phyloP scores from a whole-genome alignment of 2,797 vertebrate species.

The Anguilla marmorata region DNA sequence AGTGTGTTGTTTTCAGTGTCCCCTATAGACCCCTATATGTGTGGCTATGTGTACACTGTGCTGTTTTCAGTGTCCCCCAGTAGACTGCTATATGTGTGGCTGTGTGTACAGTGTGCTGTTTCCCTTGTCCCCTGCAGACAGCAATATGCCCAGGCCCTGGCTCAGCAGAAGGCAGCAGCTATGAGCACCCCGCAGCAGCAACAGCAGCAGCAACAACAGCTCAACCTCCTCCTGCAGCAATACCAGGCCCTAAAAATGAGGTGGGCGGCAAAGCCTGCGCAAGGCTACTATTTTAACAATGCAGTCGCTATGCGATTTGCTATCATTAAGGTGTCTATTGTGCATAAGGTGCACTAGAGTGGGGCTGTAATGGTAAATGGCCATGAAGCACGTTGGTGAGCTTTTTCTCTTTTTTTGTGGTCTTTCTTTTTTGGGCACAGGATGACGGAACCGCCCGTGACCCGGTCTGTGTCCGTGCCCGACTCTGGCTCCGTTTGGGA shows the following conservation, averaged over 20 bases:
- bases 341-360: not conserved
- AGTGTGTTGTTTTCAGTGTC: no score
- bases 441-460: constrained; percentile 86
- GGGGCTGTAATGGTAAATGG: not conserved
- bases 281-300: not conserved
- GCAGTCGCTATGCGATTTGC: not conserved
- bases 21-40: no score
- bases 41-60: no score
- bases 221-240: constrained; percentile 88
- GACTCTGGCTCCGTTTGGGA: constrained; percentile 97
- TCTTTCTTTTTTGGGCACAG: constrained; percentile 61
- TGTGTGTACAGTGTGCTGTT: not conserved
- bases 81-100: not conserved
- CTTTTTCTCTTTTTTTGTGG: not conserved
- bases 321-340: not conserved
- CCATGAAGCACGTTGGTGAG: not conserved
- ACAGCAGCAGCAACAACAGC: constrained; percentile 94
- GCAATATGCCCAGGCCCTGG: constrained; percentile 90
- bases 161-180: constrained; percentile 88
- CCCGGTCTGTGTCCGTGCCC: constrained; percentile 87
- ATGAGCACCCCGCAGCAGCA: constrained; percentile 89
- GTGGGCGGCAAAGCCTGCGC: constrained; percentile 58
- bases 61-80: no score
- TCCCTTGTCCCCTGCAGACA: constrained; percentile 71
- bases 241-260: constrained; percentile 94